Evolutionary conservation across 23 tunicate genomes (phyloP).

Genomic region (Phallusia fumigata): DNA sequence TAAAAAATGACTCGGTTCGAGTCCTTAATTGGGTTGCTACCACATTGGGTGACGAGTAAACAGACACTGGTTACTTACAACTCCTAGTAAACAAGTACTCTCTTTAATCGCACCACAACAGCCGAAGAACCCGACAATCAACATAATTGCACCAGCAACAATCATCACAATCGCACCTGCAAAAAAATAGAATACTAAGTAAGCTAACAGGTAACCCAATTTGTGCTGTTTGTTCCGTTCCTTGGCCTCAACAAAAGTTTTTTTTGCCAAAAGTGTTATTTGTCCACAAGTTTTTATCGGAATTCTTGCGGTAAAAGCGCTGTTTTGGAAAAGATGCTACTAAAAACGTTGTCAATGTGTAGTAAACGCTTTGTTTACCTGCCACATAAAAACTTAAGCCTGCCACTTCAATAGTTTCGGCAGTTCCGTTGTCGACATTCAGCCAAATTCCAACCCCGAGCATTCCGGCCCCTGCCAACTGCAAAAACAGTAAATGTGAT

Average conservation of each 20-base stretch:
- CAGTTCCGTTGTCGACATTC: constrained; percentile 20
- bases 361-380: neutral
- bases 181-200: neutral
- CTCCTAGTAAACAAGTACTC: constrained; percentile 52
- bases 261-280: no score
- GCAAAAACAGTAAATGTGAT: neutral
- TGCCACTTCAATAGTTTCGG: constrained; percentile 24
- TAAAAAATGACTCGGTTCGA: no score
- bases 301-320: no score
- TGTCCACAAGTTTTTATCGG: no score
- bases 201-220: no score
- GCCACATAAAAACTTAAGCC: constrained; percentile 1
- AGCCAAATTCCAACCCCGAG: constrained; percentile 68
- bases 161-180: constrained; percentile 51
- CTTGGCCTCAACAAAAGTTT: no score
- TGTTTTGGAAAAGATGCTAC: no score
- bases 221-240: no score
- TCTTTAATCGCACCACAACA: constrained; percentile 80
- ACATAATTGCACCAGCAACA: constrained; percentile 55
- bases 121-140: constrained; percentile 63
- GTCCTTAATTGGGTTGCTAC: no score
- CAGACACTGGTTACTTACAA: constrained; percentile 55
- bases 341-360: no score
- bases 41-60: no score
- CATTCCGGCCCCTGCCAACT: constrained; percentile 57